These are phyloP conservation scores for Sciaenops ocellatus DNA, from an alignment of 2,797 vertebrate genomes.

Conservation along the genomic window DNA sequence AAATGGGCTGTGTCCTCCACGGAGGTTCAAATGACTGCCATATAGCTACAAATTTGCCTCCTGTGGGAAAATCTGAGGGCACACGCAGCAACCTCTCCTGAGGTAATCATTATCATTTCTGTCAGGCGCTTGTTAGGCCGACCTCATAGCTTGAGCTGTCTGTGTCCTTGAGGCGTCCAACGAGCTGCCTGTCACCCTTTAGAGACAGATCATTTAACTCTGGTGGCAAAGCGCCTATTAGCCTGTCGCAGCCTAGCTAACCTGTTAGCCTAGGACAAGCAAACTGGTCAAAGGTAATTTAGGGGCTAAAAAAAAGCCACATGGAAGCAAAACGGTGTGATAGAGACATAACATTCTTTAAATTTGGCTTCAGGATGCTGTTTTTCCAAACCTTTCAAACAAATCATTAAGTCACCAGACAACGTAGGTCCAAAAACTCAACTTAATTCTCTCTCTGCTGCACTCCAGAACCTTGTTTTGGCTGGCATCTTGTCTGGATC, in stretches of 20 bases:
- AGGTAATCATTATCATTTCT: slow-evolving; percentile 73
- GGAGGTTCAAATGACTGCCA: slow-evolving; percentile 56
- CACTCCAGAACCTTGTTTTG: slow-evolving; percentile 43
- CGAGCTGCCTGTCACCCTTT: slow-evolving; percentile 54
- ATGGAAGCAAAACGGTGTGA: background rate
- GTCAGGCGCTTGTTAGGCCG: slow-evolving; percentile 71
- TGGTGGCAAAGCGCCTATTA: slow-evolving; percentile 52
- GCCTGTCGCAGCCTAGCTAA: slow-evolving; percentile 29
- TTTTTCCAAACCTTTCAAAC: slow-evolving; percentile 22
- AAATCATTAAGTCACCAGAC: slow-evolving; percentile 39
- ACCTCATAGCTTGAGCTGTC: slow-evolving; percentile 56
- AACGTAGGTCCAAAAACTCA: background rate
- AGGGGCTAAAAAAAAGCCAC: background rate
- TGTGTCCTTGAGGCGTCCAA: slow-evolving; percentile 70
- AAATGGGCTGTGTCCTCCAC: slow-evolving; percentile 56
- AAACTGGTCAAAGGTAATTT: slow-evolving; percentile 40
- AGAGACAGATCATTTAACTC: slow-evolving; percentile 64
- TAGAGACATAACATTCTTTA: background rate
- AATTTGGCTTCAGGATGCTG: background rate
- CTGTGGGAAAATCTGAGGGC: slow-evolving; percentile 58
- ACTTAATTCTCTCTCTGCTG: slow-evolving; percentile 25
- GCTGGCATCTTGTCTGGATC: slow-evolving; percentile 59
- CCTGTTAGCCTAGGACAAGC: slow-evolving; percentile 37
- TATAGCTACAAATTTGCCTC: slow-evolving; percentile 60
- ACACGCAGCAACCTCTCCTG: slow-evolving; percentile 46